Base-by-base conservation (phyloP, 35 echinoderm and acorn worm genomes). In the Eucidaris tribuloides region DNA sequence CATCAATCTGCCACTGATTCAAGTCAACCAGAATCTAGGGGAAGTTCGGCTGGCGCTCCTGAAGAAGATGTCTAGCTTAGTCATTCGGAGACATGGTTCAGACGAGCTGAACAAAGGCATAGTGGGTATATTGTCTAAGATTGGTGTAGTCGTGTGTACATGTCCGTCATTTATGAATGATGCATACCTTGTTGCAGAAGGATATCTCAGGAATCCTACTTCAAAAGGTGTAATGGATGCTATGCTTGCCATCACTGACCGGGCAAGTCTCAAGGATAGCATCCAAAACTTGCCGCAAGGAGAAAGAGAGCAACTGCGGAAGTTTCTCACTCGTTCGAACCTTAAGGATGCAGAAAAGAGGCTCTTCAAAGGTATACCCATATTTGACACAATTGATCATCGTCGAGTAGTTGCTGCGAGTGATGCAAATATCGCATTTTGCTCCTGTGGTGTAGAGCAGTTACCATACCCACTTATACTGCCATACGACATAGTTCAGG, bases 101-200 rank as follows among this genome's bases (percentile, higher is more conserved):
- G 68, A 41, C 23, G 44, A 38, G 17, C 34, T 74, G 29, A 40
- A 74, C 44, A n/a, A 36, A 2, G 14, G 3, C 1, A 22, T 35
- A 7, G 40, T 42, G n/a, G 36, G 29, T n/a, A 40, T 74, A 25
- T 40, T 74, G 38, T 25, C 41, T n/a, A 74, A 74, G 40, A 41
- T 74, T 74, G 68, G 68, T 40, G n/a, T 74, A 11, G 61, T 64
- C 61, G 19, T 64, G 28, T 64, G 61, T 64, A 32, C 61, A 14
- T 64, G 61, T 64, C 61, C 61, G 18, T 2, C 61, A 64, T 64
- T 64, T 34, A 64, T 64, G 37, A 34, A 64, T 19, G 37, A 27
- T 28, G 61, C 61, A 32, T 34, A 15, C 18, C 68, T 44, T 2
- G 30, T 74, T 7, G 35, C 28, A 2, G 68, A 13, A 14, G n/a